Base-by-base conservation (phyloP, 1,140 invertebrate genomes). In the Amyelois transitella region DNA sequence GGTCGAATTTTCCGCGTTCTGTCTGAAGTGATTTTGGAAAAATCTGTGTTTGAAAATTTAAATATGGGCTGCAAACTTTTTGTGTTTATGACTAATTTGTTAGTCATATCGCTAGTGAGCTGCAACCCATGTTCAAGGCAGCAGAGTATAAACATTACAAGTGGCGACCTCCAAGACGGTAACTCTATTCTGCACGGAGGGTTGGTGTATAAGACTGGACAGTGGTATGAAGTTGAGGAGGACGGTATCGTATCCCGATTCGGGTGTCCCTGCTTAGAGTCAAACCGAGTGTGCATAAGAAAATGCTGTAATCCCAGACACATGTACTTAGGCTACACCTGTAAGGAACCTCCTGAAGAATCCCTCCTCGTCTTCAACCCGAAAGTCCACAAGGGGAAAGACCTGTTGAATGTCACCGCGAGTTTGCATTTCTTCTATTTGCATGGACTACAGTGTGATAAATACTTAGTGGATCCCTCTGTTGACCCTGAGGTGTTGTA, bases 361-460 rank as follows among this genome's bases (percentile, higher is more conserved):
- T 19, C 20, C 1, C 18, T 48, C 1, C 18, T 2, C 12, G 5
- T 21, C 19, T 48, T 48, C 45, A 48, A 12, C n/a, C 45, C 45
- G 18, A 48, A 19, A 6, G 45, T 48, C 21, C 21, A 48, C 12
- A 48, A 48, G 14, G 45, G 20, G 6, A 19, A 21, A 19, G 45
- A 48, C 18, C 7, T 21, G 18, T 20, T 48, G 19, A n/a, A 48
- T 20, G 19, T 48, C 4, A 21, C 12, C 5, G 45, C 45, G 20
- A 18, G 21, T 21, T 1, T 48, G 19, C 45, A 48, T 48, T 48
- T 48, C 12, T 48, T 48, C 45, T 48, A 48, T 20, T 21, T 48
- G 17, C 21, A 48, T 12, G 20, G n/a, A 4, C 18, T 21, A 21
- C 19, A 21, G 12, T 48, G 45, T 21, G 3, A 14, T 21, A 48